These are phyloP conservation scores for Linepithema humile DNA, from an alignment of 1,140 invertebrate species.

Conservation along the genomic window DNA sequence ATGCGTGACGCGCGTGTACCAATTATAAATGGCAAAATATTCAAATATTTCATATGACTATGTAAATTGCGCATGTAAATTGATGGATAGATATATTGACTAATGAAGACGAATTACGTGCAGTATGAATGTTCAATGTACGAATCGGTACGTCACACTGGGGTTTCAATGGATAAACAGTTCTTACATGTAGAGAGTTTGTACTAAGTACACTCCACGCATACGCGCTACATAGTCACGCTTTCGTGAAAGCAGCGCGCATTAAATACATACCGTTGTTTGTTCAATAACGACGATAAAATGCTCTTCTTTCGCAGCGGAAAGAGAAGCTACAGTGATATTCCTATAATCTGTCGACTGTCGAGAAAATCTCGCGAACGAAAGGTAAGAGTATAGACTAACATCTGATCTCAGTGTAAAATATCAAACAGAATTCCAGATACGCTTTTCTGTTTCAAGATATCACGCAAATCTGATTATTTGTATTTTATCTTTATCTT, in stretches of 20 bases:
- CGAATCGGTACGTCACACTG: constrained; percentile 43
- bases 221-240: constrained; percentile 26
- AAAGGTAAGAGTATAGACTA: neutral
- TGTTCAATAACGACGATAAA: constrained; percentile 47
- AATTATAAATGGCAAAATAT: no score
- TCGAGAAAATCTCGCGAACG: neutral
- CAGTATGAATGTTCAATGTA: constrained; percentile 12
- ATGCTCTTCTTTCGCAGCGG: constrained; percentile 21
- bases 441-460: neutral
- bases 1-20: no score
- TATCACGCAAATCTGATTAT: neutral
- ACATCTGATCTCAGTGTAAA: neutral
- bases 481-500: neutral
- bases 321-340: neutral
- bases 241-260: constrained; percentile 31
- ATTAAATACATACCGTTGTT: constrained; percentile 51
- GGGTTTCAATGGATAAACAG: constrained; percentile 35
- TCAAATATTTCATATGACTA: no score
- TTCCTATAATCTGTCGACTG: no score
- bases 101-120: constrained; percentile 41
- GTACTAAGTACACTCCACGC: neutral
- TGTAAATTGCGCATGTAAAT: no score
- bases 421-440: neutral
- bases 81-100: neutral
- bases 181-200: neutral